These are phyloP conservation scores for Tupaia tana DNA, from an alignment of 2,113 vertebrate species.

Conservation along the genomic window DNA sequence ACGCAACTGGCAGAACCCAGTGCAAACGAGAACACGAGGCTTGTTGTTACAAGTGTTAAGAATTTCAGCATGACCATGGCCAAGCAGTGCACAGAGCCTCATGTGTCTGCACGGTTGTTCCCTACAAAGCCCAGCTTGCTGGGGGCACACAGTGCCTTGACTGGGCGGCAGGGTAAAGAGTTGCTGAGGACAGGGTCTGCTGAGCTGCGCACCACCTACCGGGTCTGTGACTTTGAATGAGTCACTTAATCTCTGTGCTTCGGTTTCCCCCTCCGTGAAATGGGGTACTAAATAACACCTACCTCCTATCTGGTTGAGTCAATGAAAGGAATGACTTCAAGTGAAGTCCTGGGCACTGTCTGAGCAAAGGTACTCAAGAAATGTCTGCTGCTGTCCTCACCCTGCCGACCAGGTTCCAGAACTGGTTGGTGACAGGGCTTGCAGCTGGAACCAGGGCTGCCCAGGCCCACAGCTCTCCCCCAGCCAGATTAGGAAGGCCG, in stretches of 20 bases:
- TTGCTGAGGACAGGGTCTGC: neutral
- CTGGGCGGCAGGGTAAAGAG: too few relatives aligned
- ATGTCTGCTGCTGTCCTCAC: fast-evolving
- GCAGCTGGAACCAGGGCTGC: fast-evolving
- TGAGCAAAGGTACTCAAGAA: fast-evolving
- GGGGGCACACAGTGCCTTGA: fast-evolving
- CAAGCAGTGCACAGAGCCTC: too few relatives aligned
- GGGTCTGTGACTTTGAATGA: neutral
- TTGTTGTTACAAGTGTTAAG: neutral
- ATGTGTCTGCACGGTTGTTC: fast-evolving
- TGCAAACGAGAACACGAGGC: neutral
- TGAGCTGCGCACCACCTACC: neutral
- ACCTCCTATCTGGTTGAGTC: neutral
- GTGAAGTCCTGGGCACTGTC: neutral
- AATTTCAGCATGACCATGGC: fast-evolving
- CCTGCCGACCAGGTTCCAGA: fast-evolving
- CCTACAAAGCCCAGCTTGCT: fast-evolving
- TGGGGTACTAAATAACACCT: neutral
- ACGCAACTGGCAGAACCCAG: neutral
- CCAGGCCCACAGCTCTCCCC: too few relatives aligned
- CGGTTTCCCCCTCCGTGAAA: neutral
- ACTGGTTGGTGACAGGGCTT: too few relatives aligned
- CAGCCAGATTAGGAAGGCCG: neutral
- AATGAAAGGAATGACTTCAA: neutral
- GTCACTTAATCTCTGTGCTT: neutral